Conservation (phyloP, 2,113 vertebrate species). For the Engystomops pustulosus region DNA sequence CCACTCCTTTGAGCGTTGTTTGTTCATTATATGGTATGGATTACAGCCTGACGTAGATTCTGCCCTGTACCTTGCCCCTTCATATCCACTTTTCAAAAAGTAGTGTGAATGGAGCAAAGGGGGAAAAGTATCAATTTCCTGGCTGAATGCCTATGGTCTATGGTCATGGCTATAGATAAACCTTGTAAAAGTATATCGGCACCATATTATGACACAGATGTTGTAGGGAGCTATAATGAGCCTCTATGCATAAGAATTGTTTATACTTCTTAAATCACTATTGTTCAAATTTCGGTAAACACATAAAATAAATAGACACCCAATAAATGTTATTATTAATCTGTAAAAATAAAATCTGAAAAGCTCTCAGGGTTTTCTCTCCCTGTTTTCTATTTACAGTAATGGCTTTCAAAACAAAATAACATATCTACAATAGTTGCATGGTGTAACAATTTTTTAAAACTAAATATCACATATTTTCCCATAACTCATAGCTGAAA, state of each 20-base stretch:
- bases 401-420: slow-evolving; percentile 15
- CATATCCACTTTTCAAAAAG: too few relatives aligned
- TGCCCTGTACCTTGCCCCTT: too few relatives aligned
- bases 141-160: too few relatives aligned
- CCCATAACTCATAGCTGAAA: slow-evolving; percentile 45
- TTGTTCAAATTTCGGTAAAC: neutral
- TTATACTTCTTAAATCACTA: too few relatives aligned
- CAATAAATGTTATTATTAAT: neutral
- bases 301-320: neutral
- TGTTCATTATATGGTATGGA: too few relatives aligned
- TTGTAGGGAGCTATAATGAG: neutral
- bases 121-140: too few relatives aligned
- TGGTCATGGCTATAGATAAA: too few relatives aligned
- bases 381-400: neutral
- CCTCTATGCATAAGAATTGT: neutral
- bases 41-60: too few relatives aligned
- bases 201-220: neutral
- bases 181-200: too few relatives aligned
- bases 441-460: slow-evolving; percentile 40
- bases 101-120: too few relatives aligned
- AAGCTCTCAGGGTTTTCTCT: neutral
- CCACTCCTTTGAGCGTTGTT: too few relatives aligned
- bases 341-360: neutral
- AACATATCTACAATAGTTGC: slow-evolving; percentile 14
- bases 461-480: slow-evolving; percentile 46